A percentile compares a stretch with the other conserved stretches of the same genome.
Evolutionary conservation across 2,113 vertebrate genomes (phyloP).

Genomic region (Phaetusa simplex): DNA sequence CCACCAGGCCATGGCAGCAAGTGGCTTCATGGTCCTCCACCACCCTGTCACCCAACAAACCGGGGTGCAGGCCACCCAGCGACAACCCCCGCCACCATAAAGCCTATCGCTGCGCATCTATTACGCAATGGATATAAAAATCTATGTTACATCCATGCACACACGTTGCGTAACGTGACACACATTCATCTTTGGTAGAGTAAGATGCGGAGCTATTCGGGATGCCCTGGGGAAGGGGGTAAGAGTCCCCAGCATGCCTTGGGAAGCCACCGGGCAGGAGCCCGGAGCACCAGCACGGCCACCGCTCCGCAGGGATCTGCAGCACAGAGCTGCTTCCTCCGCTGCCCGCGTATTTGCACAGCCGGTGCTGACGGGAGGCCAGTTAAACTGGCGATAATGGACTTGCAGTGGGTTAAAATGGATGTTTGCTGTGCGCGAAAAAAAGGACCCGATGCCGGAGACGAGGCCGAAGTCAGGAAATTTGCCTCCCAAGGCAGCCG

Average conservation of each 20-base stretch:
- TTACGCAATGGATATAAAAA: not conserved
- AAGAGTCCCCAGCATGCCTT: fast-evolving
- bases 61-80: not conserved
- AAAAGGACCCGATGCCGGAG: not conserved
- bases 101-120: not conserved
- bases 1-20: not conserved
- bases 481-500: not conserved
- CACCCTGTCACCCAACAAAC: not conserved
- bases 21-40: not conserved
- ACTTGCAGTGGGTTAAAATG: not conserved
- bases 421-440: not conserved
- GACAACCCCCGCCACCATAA: not conserved
- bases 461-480: not conserved
- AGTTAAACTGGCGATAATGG: not conserved
- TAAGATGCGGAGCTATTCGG: not conserved
- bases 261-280: not conserved
- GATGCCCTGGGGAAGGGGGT: not conserved
- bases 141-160: fast-evolving
- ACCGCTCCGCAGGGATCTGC: not conserved
- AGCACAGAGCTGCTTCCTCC: not conserved
- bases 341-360: not conserved
- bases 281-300: not conserved
- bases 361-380: not conserved
- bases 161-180: not conserved
- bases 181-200: fast-evolving